Conservation (phyloP, 2,797 vertebrate genomes). For the Bovichtus diacanthus region DNA sequence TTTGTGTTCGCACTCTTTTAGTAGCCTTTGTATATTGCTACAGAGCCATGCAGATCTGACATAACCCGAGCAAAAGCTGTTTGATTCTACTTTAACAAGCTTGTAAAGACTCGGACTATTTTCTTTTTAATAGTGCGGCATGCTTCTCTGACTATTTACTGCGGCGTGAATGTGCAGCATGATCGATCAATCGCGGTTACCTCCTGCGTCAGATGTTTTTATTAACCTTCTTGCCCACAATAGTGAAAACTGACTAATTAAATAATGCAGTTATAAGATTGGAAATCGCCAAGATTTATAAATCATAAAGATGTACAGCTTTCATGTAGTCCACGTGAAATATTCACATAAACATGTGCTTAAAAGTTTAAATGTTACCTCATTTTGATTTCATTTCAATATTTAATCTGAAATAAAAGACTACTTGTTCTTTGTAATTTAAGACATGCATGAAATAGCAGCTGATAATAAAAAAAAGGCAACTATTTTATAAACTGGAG, state of each 20-base stretch:
- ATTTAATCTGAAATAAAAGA: not conserved
- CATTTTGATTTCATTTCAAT: not conserved
- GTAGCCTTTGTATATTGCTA: not conserved
- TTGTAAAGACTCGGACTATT: not conserved
- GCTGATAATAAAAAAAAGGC: not conserved
- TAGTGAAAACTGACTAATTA: not conserved
- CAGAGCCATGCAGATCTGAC: not conserved
- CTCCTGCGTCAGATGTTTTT: not conserved
- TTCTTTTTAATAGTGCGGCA: not conserved
- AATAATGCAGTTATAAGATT: not conserved
- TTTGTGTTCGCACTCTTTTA: not conserved
- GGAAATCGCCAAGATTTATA: not conserved
- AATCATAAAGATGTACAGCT: not conserved
- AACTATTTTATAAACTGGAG: not conserved
- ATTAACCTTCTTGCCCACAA: not conserved
- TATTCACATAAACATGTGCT: not conserved
- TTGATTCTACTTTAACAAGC: not conserved
- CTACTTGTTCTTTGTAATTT: not conserved
- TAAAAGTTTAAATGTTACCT: not conserved
- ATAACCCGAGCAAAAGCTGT: not conserved
- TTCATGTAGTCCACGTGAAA: not conserved
- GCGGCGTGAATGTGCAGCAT: not conserved
- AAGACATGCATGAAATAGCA: not conserved
- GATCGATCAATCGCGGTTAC: not conserved
- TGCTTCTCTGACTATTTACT: not conserved